Evolutionary conservation across 2,888 invertebrate genomes (phyloP).

Genomic region (Nomada fabriciana): DNA sequence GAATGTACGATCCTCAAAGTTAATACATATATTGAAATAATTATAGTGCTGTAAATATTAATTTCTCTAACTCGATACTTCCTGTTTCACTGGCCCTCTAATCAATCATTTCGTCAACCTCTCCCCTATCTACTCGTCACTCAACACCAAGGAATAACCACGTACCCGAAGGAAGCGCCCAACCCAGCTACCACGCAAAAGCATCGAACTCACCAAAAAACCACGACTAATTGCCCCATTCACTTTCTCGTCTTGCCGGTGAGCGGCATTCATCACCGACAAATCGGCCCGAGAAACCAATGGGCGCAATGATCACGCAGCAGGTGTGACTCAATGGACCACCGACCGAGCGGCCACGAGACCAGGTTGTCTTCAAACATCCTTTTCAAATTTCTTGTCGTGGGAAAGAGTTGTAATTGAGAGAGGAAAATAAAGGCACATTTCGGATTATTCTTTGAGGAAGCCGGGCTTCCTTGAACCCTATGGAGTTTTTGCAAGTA

Average conservation of each 20-base stretch:
- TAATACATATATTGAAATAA: too few relatives aligned
- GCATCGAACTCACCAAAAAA: background rate
- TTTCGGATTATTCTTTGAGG: too few relatives aligned
- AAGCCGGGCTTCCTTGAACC: too few relatives aligned
- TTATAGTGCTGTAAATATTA: too few relatives aligned
- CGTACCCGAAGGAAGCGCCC: background rate
- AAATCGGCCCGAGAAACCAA: constrained; percentile 24
- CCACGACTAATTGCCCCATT: constrained; percentile 26
- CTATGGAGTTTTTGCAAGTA: too few relatives aligned
- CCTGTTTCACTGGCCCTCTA: background rate
- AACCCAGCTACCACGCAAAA: background rate
- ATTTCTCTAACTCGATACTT: background rate
- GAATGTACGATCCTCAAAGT: too few relatives aligned
- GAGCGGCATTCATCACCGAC: constrained; percentile 33
- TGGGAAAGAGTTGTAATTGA: background rate
- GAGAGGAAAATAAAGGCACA: background rate
- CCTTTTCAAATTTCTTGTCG: constrained; percentile 10
- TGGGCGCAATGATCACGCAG: constrained; percentile 47
- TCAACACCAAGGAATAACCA: background rate
- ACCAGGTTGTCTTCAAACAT: background rate
- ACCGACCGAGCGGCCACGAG: constrained; percentile 36
- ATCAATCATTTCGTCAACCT: background rate
- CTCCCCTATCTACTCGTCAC: too few relatives aligned
- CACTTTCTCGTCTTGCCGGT: background rate
- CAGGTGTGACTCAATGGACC: constrained; percentile 46